Conservation (phyloP, 2,888 invertebrate species). For the Rhagium mordax region DNA sequence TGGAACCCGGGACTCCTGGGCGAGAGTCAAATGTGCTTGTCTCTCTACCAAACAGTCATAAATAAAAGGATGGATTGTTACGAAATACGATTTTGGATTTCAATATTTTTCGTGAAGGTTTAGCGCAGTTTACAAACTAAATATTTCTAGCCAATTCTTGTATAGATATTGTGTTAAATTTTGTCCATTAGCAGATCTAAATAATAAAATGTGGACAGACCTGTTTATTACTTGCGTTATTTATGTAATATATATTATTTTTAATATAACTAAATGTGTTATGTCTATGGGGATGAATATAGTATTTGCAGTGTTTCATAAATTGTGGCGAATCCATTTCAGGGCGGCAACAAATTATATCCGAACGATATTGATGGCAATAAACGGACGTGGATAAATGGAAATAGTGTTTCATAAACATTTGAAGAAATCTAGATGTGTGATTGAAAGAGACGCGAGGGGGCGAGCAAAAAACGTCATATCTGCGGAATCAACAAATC, state of each 20-base stretch:
- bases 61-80: too few species aligned
- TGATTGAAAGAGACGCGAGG: conserved; percentile 67
- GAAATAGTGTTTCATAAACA: conserved; percentile 58
- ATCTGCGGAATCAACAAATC: conserved; percentile 63
- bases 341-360: conserved; percentile 63
- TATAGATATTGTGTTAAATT: too few species aligned
- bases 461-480: conserved; percentile 60
- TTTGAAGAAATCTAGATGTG: conserved; percentile 57
- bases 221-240: too few species aligned
- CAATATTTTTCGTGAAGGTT: too few species aligned
- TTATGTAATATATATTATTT: background rate
- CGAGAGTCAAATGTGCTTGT: too few species aligned
- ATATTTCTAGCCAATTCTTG: too few species aligned
- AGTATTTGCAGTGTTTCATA: background rate
- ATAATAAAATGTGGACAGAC: too few species aligned
- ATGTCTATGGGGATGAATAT: background rate
- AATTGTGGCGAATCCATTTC: conserved; percentile 38
- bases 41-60: too few species aligned
- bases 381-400: conserved; percentile 45
- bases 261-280: background rate
- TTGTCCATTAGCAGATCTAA: too few species aligned
- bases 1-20: too few species aligned
- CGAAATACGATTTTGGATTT: too few species aligned
- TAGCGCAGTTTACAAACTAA: too few species aligned
- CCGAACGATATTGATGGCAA: conserved; percentile 52